Evolutionary conservation across 92 coral and sea anemone species (phyloP).

Genomic region (Umimayanthus chanpuru): DNA sequence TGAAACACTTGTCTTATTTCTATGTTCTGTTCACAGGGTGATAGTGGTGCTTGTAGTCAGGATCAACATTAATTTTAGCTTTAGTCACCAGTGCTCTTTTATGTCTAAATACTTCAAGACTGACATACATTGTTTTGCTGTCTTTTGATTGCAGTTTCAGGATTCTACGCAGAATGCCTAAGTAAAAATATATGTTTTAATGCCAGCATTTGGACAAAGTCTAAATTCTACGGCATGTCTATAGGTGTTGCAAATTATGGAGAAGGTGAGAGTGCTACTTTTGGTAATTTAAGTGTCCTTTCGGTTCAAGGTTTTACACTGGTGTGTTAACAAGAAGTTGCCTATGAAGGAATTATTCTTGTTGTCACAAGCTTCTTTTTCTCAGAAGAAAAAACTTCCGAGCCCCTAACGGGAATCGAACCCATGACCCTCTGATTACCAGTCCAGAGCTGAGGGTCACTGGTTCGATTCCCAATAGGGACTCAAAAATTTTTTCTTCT

Average conservation of each 20-base stretch:
- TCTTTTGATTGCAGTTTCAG: slow-evolving; percentile 74
- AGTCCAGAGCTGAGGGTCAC: too few relatives aligned
- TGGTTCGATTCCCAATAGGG: too few relatives aligned
- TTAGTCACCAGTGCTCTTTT: neutral
- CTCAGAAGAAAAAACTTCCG: too few relatives aligned
- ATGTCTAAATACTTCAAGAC: neutral
- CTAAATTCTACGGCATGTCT: slow-evolving; percentile 98
- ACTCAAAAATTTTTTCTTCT: too few relatives aligned
- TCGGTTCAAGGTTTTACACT: neutral
- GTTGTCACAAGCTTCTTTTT: too few relatives aligned
- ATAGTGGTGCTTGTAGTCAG: too few relatives aligned
- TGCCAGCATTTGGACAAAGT: slow-evolving; percentile 95
- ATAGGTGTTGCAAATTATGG: slow-evolving; percentile 95
- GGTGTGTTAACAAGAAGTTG: neutral
- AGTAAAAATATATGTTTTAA: slow-evolving; percentile 89
- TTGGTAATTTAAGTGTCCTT: neutral
- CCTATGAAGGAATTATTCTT: too few relatives aligned
- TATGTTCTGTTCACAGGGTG: neutral
- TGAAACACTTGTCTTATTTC: neutral
- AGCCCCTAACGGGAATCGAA: too few relatives aligned
- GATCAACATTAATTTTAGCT: neutral
- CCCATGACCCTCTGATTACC: too few relatives aligned
- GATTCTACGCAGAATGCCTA: slow-evolving; percentile 97
- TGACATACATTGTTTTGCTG: neutral
- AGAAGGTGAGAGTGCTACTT: slow-evolving; percentile 68